These are phyloP conservation scores for Drosophila atroscutellata DNA, from an alignment of 2,888 invertebrate genomes.

Conservation along the genomic window DNA sequence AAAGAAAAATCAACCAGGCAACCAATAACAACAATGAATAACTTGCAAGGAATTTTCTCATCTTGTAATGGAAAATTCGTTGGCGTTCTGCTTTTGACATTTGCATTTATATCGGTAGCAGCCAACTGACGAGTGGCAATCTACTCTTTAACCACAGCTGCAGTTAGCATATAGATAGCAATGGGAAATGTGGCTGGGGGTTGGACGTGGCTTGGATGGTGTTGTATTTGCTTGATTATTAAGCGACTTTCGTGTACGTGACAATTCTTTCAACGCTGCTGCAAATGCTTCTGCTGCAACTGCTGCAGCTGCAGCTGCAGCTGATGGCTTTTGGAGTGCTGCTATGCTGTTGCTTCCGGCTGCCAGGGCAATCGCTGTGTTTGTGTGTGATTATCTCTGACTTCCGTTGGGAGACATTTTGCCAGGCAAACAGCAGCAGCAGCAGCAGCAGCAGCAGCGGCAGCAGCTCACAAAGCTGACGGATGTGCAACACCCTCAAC, in stretches of 20 bases:
- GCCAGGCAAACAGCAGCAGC: slow-evolving; percentile 13
- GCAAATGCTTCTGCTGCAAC: not conserved
- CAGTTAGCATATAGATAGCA: slow-evolving; percentile 10
- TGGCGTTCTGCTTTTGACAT: slow-evolving; percentile 49
- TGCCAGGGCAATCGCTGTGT: slow-evolving; percentile 41
- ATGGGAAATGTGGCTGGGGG: not conserved
- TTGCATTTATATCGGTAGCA: slow-evolving; percentile 53
- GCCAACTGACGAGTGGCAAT: slow-evolving; percentile 10
- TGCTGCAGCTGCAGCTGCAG: slow-evolving; percentile 5
- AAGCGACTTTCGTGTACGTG: slow-evolving; percentile 62
- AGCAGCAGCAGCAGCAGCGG: slow-evolving; percentile 3
- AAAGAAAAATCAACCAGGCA: slow-evolving; percentile 13
- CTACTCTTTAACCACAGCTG: not conserved
- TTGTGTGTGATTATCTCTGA: slow-evolving; percentile 48
- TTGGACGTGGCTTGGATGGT: not conserved
- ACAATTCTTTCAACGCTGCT: slow-evolving; percentile 53
- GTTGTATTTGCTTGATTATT: slow-evolving; percentile 51
- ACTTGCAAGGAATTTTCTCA: slow-evolving; percentile 36
- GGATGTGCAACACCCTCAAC: slow-evolving; percentile 41
- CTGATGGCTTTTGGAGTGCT: slow-evolving; percentile 14
- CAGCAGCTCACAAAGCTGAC: slow-evolving; percentile 20
- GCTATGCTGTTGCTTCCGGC: slow-evolving; percentile 22
- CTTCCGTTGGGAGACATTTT: slow-evolving; percentile 43
- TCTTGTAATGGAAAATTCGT: slow-evolving; percentile 56
- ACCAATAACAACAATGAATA: slow-evolving; percentile 10